phyloP scores from a whole-genome alignment of 1,140 invertebrate genomes.

The Plodia interpunctella region DNA sequence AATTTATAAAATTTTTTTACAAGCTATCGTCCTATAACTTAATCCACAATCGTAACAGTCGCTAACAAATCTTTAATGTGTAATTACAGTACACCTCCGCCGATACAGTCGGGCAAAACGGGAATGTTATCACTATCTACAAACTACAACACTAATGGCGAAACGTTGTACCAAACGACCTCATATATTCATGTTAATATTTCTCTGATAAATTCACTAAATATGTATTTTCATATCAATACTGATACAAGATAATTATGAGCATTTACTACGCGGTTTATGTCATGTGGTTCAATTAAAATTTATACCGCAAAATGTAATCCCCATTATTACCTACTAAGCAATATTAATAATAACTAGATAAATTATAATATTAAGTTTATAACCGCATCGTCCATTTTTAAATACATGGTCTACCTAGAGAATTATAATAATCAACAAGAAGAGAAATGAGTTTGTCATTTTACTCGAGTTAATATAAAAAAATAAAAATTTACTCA shows the following conservation, averaged over 20 bases:
- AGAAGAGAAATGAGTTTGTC: too few species aligned
- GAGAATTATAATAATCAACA: too few species aligned
- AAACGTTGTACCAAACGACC: constrained; percentile 48
- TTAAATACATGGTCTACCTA: too few species aligned
- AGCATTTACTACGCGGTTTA: background rate
- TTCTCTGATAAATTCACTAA: constrained; percentile 32
- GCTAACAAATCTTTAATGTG: constrained; percentile 57
- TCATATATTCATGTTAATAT: constrained; percentile 41
- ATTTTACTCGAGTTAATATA: too few species aligned
- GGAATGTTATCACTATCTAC: constrained; percentile 54
- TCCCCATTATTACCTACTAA: background rate
- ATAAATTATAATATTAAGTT: too few species aligned
- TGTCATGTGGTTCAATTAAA: background rate
- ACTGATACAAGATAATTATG: background rate
- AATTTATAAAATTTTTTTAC: background rate
- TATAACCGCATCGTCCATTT: too few species aligned
- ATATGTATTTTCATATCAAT: constrained; percentile 18
- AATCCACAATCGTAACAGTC: constrained; percentile 20
- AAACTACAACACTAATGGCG: constrained; percentile 58
- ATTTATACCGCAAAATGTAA: background rate
- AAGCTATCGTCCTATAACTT: constrained; percentile 16
- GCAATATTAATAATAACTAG: too few species aligned
- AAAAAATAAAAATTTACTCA: too few species aligned
- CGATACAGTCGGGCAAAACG: constrained; percentile 47
- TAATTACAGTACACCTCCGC: constrained; percentile 57